A percentile compares a stretch with the other conserved stretches of the same genome.
Evolutionary conservation across 2,113 vertebrate genomes (phyloP).

Genomic region (Leiothrix lutea): DNA sequence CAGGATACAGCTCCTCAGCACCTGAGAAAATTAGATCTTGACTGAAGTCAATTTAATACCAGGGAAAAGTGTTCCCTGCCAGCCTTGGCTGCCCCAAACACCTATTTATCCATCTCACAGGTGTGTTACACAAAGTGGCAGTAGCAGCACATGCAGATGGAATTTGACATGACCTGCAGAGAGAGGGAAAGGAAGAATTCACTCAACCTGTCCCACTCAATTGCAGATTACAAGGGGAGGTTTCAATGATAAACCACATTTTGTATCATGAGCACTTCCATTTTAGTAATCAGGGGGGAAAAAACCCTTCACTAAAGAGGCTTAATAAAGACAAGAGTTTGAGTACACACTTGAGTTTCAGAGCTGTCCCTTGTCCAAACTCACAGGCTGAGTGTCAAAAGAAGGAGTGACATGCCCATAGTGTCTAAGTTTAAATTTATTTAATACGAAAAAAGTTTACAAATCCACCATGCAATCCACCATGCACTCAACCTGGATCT

Average conservation of each 20-base stretch:
- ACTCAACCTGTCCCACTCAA: neutral
- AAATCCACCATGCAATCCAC: conserved; percentile 43
- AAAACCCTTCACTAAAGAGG: neutral
- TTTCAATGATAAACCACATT: neutral
- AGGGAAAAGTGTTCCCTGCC: neutral
- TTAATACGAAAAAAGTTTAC: neutral
- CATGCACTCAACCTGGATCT: conserved; percentile 22
- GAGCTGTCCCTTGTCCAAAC: neutral
- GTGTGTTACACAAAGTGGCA: neutral
- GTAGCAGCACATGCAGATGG: neutral
- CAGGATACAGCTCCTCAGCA: neutral
- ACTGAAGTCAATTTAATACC: neutral
- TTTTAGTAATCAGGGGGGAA: neutral
- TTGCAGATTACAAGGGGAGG: neutral
- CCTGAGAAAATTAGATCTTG: neutral
- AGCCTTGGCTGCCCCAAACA: neutral
- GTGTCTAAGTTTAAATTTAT: conserved; percentile 39
- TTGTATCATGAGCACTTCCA: neutral
- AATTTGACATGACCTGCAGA: neutral
- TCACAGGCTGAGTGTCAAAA: conserved; percentile 17
- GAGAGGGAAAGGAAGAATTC: neutral
- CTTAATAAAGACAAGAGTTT: neutral
- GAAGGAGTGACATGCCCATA: conserved; percentile 36
- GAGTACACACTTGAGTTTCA: neutral
- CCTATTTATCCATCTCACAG: neutral